Percentiles rank a stretch among this genome's conserved stretches.
phyloP scores from a whole-genome alignment of 1,140 invertebrate species.

The Pararge aegeria region DNA sequence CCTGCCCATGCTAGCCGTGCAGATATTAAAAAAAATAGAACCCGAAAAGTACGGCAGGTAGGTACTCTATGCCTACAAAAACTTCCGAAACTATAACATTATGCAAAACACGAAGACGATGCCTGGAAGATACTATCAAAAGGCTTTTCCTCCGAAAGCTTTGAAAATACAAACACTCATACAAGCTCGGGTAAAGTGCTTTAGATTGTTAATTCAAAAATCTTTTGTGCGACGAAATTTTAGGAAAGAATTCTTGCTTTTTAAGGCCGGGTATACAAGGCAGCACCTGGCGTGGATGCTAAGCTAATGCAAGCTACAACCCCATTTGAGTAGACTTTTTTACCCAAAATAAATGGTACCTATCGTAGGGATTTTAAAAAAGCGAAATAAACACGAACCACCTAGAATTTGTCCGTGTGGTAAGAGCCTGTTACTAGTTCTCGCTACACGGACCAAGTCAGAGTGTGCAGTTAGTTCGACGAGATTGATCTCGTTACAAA shows the following conservation, averaged over 20 bases:
- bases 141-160: constrained; percentile 20
- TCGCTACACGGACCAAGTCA: no score
- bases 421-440: no score
- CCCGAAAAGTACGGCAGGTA: constrained; percentile 42
- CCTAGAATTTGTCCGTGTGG: no score
- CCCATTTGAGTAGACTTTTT: no score
- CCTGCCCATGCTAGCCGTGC: not conserved
- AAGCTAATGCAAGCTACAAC: no score
- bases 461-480: no score
- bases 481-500: no score
- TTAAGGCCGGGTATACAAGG: no score
- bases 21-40: not conserved
- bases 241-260: not conserved
- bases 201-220: not conserved
- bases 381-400: no score
- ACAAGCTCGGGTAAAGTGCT: not conserved
- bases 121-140: constrained; percentile 36
- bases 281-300: no score
- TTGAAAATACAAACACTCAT: constrained; percentile 5
- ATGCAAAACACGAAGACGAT: constrained; percentile 38
- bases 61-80: constrained; percentile 24
- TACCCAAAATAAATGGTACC: no score
- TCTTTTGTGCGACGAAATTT: not conserved
- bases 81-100: constrained; percentile 35
- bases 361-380: no score